phyloP scores from a whole-genome alignment of 2,113 vertebrate genomes.

The Bombycilla garrulus region DNA sequence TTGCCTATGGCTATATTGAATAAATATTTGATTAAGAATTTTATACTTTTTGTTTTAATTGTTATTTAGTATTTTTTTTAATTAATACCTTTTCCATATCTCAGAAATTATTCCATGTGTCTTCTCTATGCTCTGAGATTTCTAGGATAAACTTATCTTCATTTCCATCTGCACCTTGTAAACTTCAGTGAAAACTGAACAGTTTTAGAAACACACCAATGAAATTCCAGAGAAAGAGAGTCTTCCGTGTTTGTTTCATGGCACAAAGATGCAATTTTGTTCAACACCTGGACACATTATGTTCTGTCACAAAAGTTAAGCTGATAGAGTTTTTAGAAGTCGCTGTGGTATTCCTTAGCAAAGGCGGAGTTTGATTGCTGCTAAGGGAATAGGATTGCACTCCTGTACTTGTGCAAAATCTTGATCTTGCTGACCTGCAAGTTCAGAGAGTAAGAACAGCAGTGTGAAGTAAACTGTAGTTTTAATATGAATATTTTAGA shows the following conservation, averaged over 20 bases:
- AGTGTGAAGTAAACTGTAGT: background rate
- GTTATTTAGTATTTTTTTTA: background rate
- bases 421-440: background rate
- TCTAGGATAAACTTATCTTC: background rate
- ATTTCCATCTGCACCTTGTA: background rate
- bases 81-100: background rate
- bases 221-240: background rate
- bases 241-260: background rate
- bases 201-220: background rate
- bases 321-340: background rate
- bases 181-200: background rate
- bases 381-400: background rate
- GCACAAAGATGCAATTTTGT: background rate
- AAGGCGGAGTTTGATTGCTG: background rate
- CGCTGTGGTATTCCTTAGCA: background rate
- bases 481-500: background rate
- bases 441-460: background rate
- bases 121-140: background rate
- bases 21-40: constrained; percentile 60
- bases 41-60: background rate
- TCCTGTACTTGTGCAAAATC: background rate
- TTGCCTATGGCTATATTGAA: constrained; percentile 4
- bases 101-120: background rate
- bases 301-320: background rate
- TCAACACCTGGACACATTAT: background rate